Base-by-base conservation (phyloP, 2,888 invertebrate species). In the Strigamia crassipes region DNA sequence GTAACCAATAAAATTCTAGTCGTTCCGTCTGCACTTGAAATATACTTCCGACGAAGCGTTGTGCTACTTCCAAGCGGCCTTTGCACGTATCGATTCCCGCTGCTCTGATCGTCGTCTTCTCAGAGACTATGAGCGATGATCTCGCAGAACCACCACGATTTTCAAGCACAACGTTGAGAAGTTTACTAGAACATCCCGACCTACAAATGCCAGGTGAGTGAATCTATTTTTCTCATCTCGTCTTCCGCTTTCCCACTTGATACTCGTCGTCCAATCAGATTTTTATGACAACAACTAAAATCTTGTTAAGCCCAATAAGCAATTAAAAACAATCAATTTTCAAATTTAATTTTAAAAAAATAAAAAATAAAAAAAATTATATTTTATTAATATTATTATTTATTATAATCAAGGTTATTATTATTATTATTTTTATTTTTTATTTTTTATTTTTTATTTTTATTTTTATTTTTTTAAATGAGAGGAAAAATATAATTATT, bases 191-290 rank as follows among this genome's bases (percentile, higher is more conserved):
- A 73, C 73, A 73, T 27, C 73, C 73, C 27, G 73, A 73, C n/a
- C 73, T 73, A 31, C 73, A 73, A n/a, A 73, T 73, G 73, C 73
- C 73, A 73, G 73, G 73, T 73, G 73, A 73, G 73, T 73, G 73
- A 27, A 73, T 56, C n/a, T 3, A 18, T 9, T 73, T 73, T 15
- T 73, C 61, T 73, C 61, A 66, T 23, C 21, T 10, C 31, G 12
- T 31, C 73, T 73, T 73, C 73, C 73, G 73, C 73, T 73, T 27
- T 73, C 73, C 73, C 73, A 31, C 73, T 73, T 23, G 31, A 73
- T 31, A 13, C 1, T 3, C 23, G 23, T 73, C 15, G 31, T 31
- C 73, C 73, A 73, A 73, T 73, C 73, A 73, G 73, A 31, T 27
- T 73, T 56, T 73, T 73, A 73, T 73, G 31, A 27, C 23, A 73